Conservation (phyloP, 2,888 invertebrate species). For the Taenaris catops region DNA sequence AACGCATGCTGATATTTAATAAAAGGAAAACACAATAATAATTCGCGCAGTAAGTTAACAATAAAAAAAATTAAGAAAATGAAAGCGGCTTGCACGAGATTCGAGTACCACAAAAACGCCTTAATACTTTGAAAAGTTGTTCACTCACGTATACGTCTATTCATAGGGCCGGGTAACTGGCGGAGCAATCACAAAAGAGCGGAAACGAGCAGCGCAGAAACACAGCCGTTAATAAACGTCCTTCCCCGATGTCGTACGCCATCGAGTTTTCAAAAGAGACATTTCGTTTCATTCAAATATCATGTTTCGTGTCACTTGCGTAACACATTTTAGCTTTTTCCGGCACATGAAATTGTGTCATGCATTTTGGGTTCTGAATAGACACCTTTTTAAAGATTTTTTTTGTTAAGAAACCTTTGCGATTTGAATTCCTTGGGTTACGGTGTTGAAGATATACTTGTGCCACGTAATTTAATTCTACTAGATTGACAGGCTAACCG, state of each 20-base stretch:
- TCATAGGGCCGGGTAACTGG: constrained; percentile 48
- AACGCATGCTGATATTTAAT: too few relatives aligned
- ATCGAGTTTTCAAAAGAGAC: constrained; percentile 28
- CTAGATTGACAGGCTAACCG: too few relatives aligned
- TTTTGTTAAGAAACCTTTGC: constrained; percentile 1
- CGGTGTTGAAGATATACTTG: too few relatives aligned
- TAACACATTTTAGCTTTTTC: constrained; percentile 20
- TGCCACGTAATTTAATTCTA: too few relatives aligned
- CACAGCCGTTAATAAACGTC: constrained; percentile 62
- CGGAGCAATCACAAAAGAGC: constrained; percentile 59
- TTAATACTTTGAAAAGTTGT: constrained; percentile 53
- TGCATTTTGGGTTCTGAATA: constrained; percentile 4
- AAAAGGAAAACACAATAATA: too few relatives aligned
- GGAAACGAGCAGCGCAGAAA: constrained; percentile 54
- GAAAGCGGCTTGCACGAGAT: constrained; percentile 17
- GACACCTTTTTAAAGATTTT: not conserved
- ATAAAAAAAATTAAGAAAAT: constrained; percentile 12
- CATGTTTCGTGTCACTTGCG: constrained; percentile 22
- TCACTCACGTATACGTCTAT: constrained; percentile 55
- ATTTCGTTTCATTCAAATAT: constrained; percentile 29
- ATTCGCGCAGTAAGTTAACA: too few relatives aligned
- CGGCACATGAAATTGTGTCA: constrained; percentile 9
- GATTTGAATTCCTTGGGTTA: not conserved
- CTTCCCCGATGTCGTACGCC: constrained; percentile 37
- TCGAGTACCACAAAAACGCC: constrained; percentile 37